Base-by-base conservation (phyloP, 2,797 vertebrate genomes). In the Okamejei kenojei region DNA sequence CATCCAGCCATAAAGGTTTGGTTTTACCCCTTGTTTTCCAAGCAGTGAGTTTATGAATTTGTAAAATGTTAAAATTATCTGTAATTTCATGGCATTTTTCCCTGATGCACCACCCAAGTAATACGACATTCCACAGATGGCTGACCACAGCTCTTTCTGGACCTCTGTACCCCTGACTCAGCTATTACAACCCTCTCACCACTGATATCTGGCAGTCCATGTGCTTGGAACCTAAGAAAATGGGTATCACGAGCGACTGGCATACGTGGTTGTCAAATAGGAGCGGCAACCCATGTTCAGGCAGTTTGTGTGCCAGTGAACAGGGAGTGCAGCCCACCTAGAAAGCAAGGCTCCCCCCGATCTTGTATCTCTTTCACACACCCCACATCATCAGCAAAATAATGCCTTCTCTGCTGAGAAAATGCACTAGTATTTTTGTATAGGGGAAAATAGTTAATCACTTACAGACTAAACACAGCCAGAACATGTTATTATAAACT, bases 391-490 rank as follows among this genome's bases (percentile, higher is more conserved):
- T 23, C n/a, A 68, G n/a, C n/a, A 35, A 0, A 84, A 84, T 61
- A 61, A n/a, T 26, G 10, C 54, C 84, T 35, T n/a, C 7, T 19
- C 63, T 19, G 61, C n/a, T 32, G 68, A 21, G 4, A 35, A 35
- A 35, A 65, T 65, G 19, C 9, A 21, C 63, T 35, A 63, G 17
- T 86, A 65, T n/a, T 65, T 29, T 29, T 86, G 82, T 86, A 65
- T 17, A 54, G 5, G 58, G 58, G 7, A 86, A 88, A 35, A 88
- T 88, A 63, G 15, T 68, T 68, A 21, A 65, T 35, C 63, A 68
- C 63, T 32, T 68, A 19, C 63, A 88, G 84, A 88, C 84, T 35
- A 88, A 88, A 88, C 61, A 88, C 61, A 35, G 84, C 61, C 84
- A 7, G 17, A 88, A 88, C 61, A 19, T 63, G 35, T 88, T 88